phyloP scores from a whole-genome alignment of 1,140 invertebrate species.

The Caenorhabditis inopinata region DNA sequence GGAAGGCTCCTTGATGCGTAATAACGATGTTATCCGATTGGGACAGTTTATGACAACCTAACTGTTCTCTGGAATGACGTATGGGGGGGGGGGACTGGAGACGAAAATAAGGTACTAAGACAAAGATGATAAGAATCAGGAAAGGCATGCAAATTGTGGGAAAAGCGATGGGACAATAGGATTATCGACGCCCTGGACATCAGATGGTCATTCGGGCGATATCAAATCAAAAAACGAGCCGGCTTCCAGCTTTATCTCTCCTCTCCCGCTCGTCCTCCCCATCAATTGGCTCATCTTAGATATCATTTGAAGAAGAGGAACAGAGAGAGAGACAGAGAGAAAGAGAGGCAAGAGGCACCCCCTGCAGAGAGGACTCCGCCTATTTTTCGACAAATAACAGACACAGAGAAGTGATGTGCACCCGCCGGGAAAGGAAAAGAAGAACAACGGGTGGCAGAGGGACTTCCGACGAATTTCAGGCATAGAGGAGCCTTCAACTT shows the following conservation, averaged over 20 bases:
- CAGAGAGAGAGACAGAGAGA: background rate
- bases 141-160: background rate
- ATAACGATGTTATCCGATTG: conserved; percentile 11
- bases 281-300: conserved; percentile 23
- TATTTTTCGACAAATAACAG: conserved; percentile 29
- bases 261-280: background rate
- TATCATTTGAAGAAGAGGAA: background rate
- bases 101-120: background rate
- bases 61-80: background rate
- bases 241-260: background rate
- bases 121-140: conserved; percentile 1
- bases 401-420: background rate
- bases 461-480: too few species aligned
- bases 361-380: background rate
- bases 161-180: background rate
- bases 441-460: too few species aligned
- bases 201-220: conserved; percentile 6
- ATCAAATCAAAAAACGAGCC: conserved; percentile 5
- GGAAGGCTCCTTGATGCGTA: background rate
- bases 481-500: too few species aligned
- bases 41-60: conserved; percentile 12
- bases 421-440: background rate
- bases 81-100: background rate
- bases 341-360: background rate
- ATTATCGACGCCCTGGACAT: conserved; percentile 7